Conservation (phyloP, 2,797 vertebrate species). For the Falco rusticolus region DNA sequence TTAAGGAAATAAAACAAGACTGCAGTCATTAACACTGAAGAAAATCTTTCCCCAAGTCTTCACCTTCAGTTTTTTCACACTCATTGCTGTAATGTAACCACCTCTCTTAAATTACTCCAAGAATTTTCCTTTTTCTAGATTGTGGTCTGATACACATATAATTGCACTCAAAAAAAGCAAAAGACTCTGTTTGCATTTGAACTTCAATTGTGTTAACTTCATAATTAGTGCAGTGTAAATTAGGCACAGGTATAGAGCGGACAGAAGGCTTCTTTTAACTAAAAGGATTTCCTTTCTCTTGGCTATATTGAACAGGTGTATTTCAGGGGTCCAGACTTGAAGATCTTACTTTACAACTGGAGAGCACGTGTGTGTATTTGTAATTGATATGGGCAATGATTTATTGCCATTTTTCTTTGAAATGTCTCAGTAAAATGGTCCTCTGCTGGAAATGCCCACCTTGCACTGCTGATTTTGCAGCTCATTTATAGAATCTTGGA, state of each 20-base stretch:
- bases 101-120: background rate
- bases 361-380: background rate
- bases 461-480: background rate
- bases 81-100: background rate
- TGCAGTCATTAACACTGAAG: background rate
- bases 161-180: background rate
- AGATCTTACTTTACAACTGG: background rate
- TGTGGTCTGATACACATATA: background rate
- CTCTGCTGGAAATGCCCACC: background rate
- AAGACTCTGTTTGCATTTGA: constrained; percentile 1
- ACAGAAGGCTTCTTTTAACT: constrained; percentile 21
- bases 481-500: background rate
- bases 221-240: constrained; percentile 15
- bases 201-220: constrained; percentile 34
- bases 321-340: background rate
- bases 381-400: background rate
- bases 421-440: background rate
- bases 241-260: background rate
- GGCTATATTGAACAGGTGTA: background rate
- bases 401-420: background rate
- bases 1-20: background rate
- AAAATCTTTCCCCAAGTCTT: background rate
- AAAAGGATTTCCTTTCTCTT: background rate
- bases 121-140: background rate
- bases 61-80: accelerated